Conservation (phyloP, 2,113 vertebrate species). For the Podarcis muralis region DNA sequence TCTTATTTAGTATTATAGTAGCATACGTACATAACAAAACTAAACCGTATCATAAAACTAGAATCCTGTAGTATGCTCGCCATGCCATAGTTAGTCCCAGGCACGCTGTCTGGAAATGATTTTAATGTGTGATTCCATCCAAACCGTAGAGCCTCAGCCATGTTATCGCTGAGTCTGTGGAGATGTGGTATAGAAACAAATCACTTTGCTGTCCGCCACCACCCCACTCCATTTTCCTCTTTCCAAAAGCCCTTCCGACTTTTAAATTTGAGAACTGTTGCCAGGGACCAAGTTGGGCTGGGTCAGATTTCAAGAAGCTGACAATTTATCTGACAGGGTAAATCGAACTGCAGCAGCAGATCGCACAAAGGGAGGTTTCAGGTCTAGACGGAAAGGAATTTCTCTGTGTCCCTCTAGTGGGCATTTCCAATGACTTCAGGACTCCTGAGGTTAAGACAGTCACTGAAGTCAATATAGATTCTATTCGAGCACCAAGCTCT, state of each 20-base stretch:
- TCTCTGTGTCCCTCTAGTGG: constrained; percentile 4
- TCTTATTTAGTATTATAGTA: too few relatives aligned
- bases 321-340: not conserved
- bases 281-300: not conserved
- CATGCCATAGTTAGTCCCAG: constrained; percentile 40
- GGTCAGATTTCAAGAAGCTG: not conserved
- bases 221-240: not conserved
- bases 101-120: constrained; percentile 19
- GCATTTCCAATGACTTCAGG: not conserved
- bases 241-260: not conserved
- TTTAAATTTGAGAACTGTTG: not conserved
- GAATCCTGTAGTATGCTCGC: constrained; percentile 50
- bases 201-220: not conserved
- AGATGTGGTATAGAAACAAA: not conserved
- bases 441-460: not conserved
- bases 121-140: constrained; percentile 45
- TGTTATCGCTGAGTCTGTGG: constrained; percentile 27
- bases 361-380: not conserved
- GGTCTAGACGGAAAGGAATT: not conserved
- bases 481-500: not conserved
- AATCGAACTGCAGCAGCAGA: not conserved
- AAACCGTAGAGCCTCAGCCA: constrained; percentile 51
- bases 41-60: constrained; percentile 6
- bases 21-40: not conserved
- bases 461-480: rapidly evolving